phyloP scores from a whole-genome alignment of 2,113 vertebrate species.

The Raja brachyura region DNA sequence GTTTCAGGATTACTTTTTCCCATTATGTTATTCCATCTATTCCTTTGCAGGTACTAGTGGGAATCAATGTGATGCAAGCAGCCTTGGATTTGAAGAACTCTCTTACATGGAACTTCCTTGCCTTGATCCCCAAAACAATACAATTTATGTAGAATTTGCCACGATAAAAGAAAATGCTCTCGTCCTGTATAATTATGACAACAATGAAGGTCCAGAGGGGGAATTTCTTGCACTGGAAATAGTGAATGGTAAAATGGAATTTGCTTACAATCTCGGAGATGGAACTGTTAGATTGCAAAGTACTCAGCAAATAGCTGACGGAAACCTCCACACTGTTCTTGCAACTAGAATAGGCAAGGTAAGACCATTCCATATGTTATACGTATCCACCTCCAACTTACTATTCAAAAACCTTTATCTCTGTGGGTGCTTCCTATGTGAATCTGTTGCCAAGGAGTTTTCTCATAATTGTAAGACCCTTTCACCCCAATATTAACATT shows the following conservation, averaged over 20 bases:
- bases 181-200: conserved; percentile 57
- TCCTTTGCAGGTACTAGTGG: conserved; percentile 52
- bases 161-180: conserved; percentile 55
- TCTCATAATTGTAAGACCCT: no score
- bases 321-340: conserved; percentile 58
- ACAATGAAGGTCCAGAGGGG: conserved; percentile 41
- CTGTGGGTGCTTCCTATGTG: neutral
- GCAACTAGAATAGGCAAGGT: conserved; percentile 59
- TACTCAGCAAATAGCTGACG: conserved; percentile 58
- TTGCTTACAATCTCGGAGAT: conserved; percentile 61
- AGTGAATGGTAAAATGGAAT: conserved; percentile 48
- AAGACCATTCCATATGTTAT: conserved; percentile 41
- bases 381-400: neutral
- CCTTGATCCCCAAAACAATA: conserved; percentile 59
- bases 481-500: neutral
- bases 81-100: conserved; percentile 62
- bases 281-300: conserved; percentile 56
- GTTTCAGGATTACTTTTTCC: neutral
- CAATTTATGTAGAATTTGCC: conserved; percentile 61
- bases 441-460: neutral
- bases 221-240: conserved; percentile 63
- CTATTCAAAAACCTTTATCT: neutral
- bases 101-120: conserved; percentile 62
- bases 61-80: conserved; percentile 54
- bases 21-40: neutral